These are phyloP conservation scores for Orgyia antiqua DNA, from an alignment of 2,888 invertebrate genomes.

Conservation along the genomic window DNA sequence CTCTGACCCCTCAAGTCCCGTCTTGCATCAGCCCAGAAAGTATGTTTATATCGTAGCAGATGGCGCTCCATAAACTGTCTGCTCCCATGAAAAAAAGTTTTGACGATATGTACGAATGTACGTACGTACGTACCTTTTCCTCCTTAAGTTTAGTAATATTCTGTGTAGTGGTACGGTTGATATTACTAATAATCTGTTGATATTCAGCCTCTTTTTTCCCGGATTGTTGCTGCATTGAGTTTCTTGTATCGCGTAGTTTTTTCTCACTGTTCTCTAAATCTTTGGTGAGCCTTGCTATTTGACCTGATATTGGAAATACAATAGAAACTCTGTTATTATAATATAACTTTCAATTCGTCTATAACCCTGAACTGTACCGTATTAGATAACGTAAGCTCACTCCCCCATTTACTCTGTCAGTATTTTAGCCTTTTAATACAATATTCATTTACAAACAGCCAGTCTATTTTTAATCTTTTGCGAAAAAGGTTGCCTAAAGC, in stretches of 20 bases:
- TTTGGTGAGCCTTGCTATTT: conserved; percentile 84
- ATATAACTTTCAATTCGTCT: background rate
- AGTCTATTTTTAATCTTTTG: too few relatives aligned
- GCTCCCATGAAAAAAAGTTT: too few relatives aligned
- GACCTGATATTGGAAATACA: conserved; percentile 72
- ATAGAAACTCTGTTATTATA: background rate
- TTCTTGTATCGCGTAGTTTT: conserved; percentile 81
- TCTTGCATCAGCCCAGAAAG: too few relatives aligned
- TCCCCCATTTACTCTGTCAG: too few relatives aligned
- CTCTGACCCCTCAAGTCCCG: too few relatives aligned
- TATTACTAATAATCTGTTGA: conserved; percentile 83
- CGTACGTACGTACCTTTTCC: conserved; percentile 85
- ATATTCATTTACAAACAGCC: too few relatives aligned
- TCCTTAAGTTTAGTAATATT: conserved; percentile 86
- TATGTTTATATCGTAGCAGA: too few relatives aligned
- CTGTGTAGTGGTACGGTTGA: conserved; percentile 86
- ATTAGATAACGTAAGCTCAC: background rate
- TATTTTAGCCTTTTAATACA: too few relatives aligned
- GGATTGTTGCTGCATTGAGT: conserved; percentile 82
- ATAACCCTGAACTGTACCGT: background rate
- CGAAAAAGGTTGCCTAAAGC: too few relatives aligned
- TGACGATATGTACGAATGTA: too few relatives aligned
- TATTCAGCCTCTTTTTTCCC: conserved; percentile 89
- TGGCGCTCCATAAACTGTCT: too few relatives aligned
- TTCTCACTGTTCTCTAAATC: conserved; percentile 86